A percentile compares a stretch with the other conserved stretches of the same genome.
Conservation (phyloP, 2,888 invertebrate species). For the Melanostoma scalare region DNA sequence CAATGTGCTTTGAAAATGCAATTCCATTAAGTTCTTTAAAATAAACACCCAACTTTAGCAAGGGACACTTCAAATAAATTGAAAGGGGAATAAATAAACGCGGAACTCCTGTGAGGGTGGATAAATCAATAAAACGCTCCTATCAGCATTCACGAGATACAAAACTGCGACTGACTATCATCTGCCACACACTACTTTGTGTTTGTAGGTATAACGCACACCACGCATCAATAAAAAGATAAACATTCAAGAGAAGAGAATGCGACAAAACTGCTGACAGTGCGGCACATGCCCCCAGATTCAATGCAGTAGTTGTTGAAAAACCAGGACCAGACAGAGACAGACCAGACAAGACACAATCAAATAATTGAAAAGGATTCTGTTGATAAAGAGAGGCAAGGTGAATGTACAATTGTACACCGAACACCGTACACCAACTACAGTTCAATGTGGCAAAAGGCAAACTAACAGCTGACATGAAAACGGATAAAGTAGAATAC, state of each 20-base stretch:
- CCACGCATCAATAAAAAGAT: conserved; percentile 36
- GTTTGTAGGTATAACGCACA: conserved; percentile 16
- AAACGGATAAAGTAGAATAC: not conserved
- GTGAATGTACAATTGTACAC: not conserved
- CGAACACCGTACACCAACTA: not conserved
- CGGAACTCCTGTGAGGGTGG: not conserved
- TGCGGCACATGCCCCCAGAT: conserved; percentile 44
- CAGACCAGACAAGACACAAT: conserved; percentile 41
- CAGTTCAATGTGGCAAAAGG: conserved; percentile 10
- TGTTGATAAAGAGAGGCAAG: not conserved
- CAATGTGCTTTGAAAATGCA: too few relatives aligned
- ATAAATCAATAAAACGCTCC: not conserved
- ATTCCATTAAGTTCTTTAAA: too few relatives aligned
- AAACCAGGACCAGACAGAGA: conserved; percentile 1
- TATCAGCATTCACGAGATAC: not conserved
- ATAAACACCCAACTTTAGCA: too few relatives aligned
- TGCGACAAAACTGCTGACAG: conserved; percentile 55
- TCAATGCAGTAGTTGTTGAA: conserved; percentile 46
- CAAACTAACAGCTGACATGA: conserved; percentile 14
- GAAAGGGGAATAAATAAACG: too few relatives aligned
- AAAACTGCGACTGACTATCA: not conserved
- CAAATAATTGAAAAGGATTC: conserved; percentile 40
- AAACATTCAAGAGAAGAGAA: not conserved
- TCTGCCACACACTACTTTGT: not conserved
- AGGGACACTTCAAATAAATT: too few relatives aligned